Base-by-base conservation (phyloP, 2,797 vertebrate species). In the Sebastes minor region DNA sequence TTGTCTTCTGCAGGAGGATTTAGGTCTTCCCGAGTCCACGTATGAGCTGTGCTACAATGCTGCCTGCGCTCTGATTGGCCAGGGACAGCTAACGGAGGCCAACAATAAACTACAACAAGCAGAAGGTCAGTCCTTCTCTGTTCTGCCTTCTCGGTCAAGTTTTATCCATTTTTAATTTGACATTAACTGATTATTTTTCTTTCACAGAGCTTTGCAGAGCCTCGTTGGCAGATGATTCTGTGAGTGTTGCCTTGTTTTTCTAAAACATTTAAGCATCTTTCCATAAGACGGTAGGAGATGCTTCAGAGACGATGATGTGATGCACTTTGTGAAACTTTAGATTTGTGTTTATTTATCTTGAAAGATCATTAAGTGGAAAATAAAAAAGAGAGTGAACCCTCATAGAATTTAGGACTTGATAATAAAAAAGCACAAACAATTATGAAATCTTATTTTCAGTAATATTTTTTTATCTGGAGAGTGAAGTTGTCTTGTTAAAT, bases 31-130 rank as follows among this genome's bases (percentile, higher is more conserved):
- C 0, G 98, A 99, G 91, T 96, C 96, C 4, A 98, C 97, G 0
- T 99, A 99, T 0, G 99, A 99, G 90, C 95, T 99, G 71, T 99
- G 98, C 93, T 99, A 99, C 93, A 99, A 99, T 56, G 86, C 96
- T 79, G 96, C 97, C 1, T 99, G 99, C 82, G 91, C 96, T 35
- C 94, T 99, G 74, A 98, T 99, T 91, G 98, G 99, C 56, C 97
- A 97, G 93, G 98, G 97, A 73, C 95, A 96, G 66, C 88, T 99
- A 30, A 95, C 88, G 1, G 96, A 97, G 83, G 98, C 98, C 60
- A 94, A 97, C 91, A 97, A 96, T 83, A 99, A 97, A 86, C 96
- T 99, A 16, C 96, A 90, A 56, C 96, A 97, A 95, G 98, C 98
- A 81, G 98, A 99, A 95, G 97, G 99, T 99, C 88, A 85, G 95